Conservation (phyloP, 2,113 vertebrate species). For the Corvus cornix region DNA sequence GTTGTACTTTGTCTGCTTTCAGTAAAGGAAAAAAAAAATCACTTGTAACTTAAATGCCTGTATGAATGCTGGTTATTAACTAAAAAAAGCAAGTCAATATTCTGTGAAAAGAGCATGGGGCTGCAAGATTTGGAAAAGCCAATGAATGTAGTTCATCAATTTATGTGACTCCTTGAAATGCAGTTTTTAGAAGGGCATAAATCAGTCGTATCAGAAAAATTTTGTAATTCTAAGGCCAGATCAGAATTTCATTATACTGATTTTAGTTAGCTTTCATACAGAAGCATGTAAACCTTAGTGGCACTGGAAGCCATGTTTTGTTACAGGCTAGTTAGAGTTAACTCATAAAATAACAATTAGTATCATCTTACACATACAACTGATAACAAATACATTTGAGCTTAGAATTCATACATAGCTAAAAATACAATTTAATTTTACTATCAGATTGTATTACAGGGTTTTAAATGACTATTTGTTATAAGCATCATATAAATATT, state of each 20-base stretch:
- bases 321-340: not conserved
- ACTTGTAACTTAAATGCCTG: not conserved
- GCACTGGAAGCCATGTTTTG: not conserved
- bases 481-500: not conserved
- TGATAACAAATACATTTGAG: not conserved
- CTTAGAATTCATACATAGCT: not conserved
- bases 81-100: not conserved
- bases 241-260: not conserved
- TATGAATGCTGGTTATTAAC: not conserved
- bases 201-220: not conserved
- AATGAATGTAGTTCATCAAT: not conserved
- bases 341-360: not conserved
- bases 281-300: not conserved
- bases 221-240: no score
- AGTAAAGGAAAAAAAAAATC: not conserved
- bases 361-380: not conserved
- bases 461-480: not conserved
- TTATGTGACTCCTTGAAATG: not conserved
- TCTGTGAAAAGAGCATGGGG: not conserved
- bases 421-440: not conserved
- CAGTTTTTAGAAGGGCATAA: not conserved
- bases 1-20: not conserved
- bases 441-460: not conserved
- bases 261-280: not conserved
- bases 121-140: not conserved